Evolutionary conservation across 2,888 invertebrate genomes (phyloP).

Genomic region (Sarcophaga carnaria): DNA sequence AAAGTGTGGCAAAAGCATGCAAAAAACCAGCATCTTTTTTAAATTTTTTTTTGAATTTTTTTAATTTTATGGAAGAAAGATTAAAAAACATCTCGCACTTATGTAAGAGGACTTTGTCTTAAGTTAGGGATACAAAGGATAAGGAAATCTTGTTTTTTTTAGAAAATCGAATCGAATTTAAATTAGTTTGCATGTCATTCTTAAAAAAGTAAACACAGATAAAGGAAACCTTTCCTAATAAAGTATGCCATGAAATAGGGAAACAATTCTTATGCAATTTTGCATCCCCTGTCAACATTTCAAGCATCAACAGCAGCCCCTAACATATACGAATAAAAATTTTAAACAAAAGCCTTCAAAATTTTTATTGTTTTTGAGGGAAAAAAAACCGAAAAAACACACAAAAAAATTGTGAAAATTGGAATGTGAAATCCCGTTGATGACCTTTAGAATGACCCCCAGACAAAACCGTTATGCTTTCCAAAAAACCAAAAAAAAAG

Average conservation of each 20-base stretch:
- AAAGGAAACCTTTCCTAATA: constrained; percentile 53
- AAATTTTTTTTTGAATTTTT: constrained; percentile 21
- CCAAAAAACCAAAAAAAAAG: not conserved
- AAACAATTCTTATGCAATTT: constrained; percentile 55
- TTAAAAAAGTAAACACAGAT: constrained; percentile 14
- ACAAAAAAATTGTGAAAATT: not conserved
- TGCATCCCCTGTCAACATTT: constrained; percentile 70
- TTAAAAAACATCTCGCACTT: constrained; percentile 53
- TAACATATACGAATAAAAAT: constrained; percentile 30
- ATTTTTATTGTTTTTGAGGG: constrained; percentile 44
- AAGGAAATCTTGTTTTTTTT: not conserved
- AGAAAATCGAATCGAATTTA: constrained; percentile 57
- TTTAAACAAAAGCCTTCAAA: constrained; percentile 59
- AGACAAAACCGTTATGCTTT: constrained; percentile 70
- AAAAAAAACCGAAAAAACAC: constrained; percentile 22
- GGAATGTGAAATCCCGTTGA: constrained; percentile 75
- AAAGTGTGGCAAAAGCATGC: constrained; percentile 69
- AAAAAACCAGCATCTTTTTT: constrained; percentile 53
- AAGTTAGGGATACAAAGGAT: constrained; percentile 13
- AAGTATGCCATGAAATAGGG: constrained; percentile 29
- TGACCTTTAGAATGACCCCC: constrained; percentile 80
- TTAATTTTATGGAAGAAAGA: constrained; percentile 29
- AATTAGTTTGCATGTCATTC: constrained; percentile 53
- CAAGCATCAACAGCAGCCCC: constrained; percentile 23
- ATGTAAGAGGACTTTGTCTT: not conserved